Percentiles rank a stretch among this genome's conserved stretches.
Evolutionary conservation across 2,113 vertebrate genomes (phyloP).

Genomic region (Axis porcinus): DNA sequence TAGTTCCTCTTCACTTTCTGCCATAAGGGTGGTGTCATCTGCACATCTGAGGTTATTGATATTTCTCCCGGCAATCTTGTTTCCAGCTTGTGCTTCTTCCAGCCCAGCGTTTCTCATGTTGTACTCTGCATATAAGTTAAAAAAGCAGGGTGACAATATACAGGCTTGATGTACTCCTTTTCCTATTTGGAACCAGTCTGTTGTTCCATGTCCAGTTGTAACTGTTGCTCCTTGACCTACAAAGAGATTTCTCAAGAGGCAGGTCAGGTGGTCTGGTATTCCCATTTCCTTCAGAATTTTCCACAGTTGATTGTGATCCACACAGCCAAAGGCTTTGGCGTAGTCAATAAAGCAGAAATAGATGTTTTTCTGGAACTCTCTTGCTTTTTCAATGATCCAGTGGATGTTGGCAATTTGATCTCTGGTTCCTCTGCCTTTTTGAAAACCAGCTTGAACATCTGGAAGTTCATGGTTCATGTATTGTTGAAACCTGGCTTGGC

Average conservation of each 20-base stretch:
- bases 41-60: not conserved
- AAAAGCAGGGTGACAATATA: not conserved
- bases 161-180: not conserved
- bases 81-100: not conserved
- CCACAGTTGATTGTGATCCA: not conserved
- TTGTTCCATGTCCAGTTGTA: not conserved
- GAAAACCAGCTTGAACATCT: not conserved
- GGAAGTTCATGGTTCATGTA: rapidly evolving
- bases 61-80: not conserved
- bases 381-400: not conserved
- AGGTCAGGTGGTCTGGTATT: not conserved
- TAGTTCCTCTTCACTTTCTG: not conserved
- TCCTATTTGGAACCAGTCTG: not conserved
- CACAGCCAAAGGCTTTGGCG: not conserved
- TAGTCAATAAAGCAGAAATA: not conserved
- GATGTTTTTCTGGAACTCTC: not conserved
- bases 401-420: not conserved
- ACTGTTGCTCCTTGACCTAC: not conserved
- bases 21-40: not conserved
- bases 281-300: not conserved
- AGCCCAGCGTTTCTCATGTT: not conserved
- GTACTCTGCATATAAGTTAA: not conserved
- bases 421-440: not conserved
- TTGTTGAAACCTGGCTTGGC: not conserved
- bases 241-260: not conserved